Conservation (phyloP, 1,140 invertebrate species). For the Lasaia peninsularis region DNA sequence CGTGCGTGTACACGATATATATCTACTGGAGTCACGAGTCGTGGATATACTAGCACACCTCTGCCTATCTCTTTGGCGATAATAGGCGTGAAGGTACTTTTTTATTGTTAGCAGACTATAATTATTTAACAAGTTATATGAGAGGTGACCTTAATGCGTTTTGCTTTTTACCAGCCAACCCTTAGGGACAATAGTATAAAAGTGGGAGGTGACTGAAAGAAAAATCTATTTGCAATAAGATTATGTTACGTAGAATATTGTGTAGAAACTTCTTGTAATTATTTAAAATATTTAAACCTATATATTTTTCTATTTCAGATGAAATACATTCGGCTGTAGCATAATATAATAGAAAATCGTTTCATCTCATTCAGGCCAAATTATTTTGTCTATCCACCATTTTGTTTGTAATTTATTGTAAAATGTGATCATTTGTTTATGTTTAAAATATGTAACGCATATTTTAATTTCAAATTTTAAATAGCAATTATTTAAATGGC, state of each 20-base stretch:
- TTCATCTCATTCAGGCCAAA: constrained; percentile 9
- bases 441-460: neutral
- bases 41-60: too few species aligned
- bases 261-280: neutral
- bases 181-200: too few species aligned
- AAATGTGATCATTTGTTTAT: neutral
- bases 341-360: constrained; percentile 7
- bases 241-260: too few species aligned
- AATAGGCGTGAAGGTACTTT: too few species aligned
- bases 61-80: too few species aligned
- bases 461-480: constrained; percentile 10
- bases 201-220: too few species aligned
- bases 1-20: too few species aligned
- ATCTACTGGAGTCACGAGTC: too few species aligned
- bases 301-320: constrained; percentile 23
- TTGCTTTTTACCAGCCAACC: too few species aligned
- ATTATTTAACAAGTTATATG: too few species aligned
- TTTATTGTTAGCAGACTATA: too few species aligned
- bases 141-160: too few species aligned
- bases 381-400: neutral
- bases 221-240: neutral
- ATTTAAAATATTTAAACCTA: neutral
- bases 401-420: constrained; percentile 5
- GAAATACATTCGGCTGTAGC: neutral
- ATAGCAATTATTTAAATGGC: neutral